phyloP scores from a whole-genome alignment of 2,888 invertebrate genomes.

The Andricus curvator region DNA sequence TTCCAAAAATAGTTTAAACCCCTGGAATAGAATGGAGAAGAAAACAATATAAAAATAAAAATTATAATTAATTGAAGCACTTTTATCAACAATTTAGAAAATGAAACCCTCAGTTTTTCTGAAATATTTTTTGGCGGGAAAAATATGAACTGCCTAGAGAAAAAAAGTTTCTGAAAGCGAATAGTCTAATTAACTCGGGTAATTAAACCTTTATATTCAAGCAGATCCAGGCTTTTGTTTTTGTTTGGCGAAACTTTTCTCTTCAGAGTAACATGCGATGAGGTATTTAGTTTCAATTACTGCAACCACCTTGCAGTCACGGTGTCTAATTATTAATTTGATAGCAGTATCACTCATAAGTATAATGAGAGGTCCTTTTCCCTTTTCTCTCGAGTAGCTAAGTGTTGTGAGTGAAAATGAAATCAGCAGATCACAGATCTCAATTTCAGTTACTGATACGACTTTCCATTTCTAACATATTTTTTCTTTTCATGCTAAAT shows the following conservation, averaged over 20 bases:
- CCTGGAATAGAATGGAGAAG: no score
- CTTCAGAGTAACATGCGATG: not conserved
- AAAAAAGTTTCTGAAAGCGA: not conserved
- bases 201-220: slow-evolving; percentile 10
- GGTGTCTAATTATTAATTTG: slow-evolving; percentile 34
- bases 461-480: not conserved
- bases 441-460: not conserved
- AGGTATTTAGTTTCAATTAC: slow-evolving; percentile 25
- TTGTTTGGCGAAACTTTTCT: slow-evolving; percentile 23
- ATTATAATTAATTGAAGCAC: no score
- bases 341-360: not conserved
- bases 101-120: not conserved
- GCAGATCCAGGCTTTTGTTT: slow-evolving; percentile 14
- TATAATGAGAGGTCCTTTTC: not conserved
- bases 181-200: not conserved
- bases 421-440: not conserved
- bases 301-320: not conserved
- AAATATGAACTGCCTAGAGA: not conserved
- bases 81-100: not conserved
- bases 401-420: slow-evolving; percentile 2
- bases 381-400: not conserved
- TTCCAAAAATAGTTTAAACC: no score
- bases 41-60: no score
- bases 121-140: not conserved
- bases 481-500: not conserved